A percentile compares a stretch with the other conserved stretches of the same genome.
phyloP scores from a whole-genome alignment of 2,797 vertebrate genomes.

The Pterois miles region DNA sequence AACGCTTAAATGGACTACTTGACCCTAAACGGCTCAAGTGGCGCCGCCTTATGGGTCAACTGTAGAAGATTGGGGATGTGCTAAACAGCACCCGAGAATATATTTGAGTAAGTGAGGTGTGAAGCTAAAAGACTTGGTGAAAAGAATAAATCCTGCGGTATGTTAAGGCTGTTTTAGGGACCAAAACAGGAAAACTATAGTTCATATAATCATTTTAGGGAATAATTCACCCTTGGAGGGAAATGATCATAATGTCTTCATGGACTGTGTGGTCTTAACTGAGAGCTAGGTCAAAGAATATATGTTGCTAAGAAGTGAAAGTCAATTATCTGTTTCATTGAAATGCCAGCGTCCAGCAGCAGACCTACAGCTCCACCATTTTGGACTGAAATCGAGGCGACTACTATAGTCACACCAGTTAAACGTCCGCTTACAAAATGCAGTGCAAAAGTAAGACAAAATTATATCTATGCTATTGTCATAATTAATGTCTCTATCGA shows the following conservation, averaged over 20 bases:
- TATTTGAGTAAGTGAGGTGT: neutral
- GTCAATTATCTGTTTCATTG: too few species aligned
- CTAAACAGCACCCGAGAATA: conserved; percentile 4
- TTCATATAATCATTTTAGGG: conserved; percentile 28
- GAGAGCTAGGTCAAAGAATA: conserved; percentile 17
- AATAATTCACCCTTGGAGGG: conserved; percentile 33
- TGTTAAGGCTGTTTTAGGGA: neutral
- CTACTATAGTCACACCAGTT: too few species aligned
- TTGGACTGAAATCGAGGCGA: too few species aligned
- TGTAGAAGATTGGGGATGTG: conserved; percentile 1
- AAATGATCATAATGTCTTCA: conserved; percentile 26
- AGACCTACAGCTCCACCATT: too few species aligned
- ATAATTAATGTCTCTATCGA: too few species aligned
- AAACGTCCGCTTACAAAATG: too few species aligned
- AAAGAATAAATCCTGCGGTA: neutral
- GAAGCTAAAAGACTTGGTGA: neutral
- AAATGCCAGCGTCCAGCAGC: too few species aligned
- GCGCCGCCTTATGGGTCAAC: conserved; percentile 21
- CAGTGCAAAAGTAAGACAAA: too few species aligned
- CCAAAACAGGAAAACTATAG: conserved; percentile 12
- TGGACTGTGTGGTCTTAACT: neutral
- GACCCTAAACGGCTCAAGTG: conserved; percentile 34
- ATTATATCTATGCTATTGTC: too few species aligned
- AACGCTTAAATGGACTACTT: conserved; percentile 43
- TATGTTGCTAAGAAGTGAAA: too few species aligned